phyloP scores from a whole-genome alignment of 2,113 vertebrate genomes.

The Eonycteris spelaea region DNA sequence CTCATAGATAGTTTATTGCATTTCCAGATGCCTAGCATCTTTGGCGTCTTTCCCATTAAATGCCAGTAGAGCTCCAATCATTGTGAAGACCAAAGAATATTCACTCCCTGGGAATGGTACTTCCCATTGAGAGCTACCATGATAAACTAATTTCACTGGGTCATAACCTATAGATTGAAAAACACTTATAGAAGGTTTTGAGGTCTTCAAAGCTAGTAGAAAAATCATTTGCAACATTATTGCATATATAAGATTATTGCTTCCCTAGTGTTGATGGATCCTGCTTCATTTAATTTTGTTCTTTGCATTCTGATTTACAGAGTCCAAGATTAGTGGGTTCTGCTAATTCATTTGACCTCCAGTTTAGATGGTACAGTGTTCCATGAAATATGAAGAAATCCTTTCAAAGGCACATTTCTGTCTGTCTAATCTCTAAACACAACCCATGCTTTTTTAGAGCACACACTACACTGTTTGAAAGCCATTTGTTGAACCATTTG shows the following conservation, averaged over 20 bases:
- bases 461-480: background rate
- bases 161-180: background rate
- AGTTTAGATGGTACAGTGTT: background rate
- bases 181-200: background rate
- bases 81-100: background rate
- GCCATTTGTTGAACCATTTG: background rate
- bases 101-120: background rate
- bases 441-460: background rate
- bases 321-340: background rate
- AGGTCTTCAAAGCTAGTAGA: background rate
- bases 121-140: background rate
- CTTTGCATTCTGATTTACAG: background rate
- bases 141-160: background rate
- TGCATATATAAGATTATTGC: background rate
- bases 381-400: background rate
- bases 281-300: background rate
- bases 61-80: background rate
- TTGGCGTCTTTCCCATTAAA: background rate
- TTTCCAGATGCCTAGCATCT: background rate
- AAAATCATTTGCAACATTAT: background rate
- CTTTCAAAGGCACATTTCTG: background rate
- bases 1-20: background rate
- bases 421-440: background rate
- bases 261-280: background rate
- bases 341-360: background rate